Evolutionary conservation across 1,140 invertebrate species (phyloP).

Genomic region (Liolophura sinensis): DNA sequence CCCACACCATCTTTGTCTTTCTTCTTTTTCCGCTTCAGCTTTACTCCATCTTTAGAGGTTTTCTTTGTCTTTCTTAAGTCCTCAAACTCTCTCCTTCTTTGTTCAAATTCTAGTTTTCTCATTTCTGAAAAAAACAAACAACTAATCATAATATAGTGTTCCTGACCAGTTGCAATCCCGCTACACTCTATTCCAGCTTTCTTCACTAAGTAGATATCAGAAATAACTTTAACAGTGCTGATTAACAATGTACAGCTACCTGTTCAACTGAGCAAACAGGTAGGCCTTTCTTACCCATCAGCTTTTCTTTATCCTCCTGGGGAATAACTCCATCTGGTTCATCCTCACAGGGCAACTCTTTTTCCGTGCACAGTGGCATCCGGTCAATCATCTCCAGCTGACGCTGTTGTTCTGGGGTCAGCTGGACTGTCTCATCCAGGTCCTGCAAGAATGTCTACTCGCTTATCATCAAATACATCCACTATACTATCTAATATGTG

Average conservation of each 20-base stretch:
- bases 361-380: conserved; percentile 54
- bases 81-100: conserved; percentile 44
- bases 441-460: conserved; percentile 39
- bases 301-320: conserved; percentile 35
- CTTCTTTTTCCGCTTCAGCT: conserved; percentile 30
- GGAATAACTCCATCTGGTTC: conserved; percentile 15
- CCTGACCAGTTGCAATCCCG: no score
- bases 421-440: conserved; percentile 47
- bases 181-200: no score
- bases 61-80: conserved; percentile 35
- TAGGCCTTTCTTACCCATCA: conserved; percentile 27
- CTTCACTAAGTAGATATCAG: no score
- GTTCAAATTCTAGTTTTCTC: conserved; percentile 44
- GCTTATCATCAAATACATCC: background rate
- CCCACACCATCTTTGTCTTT: conserved; percentile 18
- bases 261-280: background rate
- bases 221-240: no score
- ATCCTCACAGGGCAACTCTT: conserved; percentile 33
- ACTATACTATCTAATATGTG: no score
- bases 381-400: conserved; percentile 59
- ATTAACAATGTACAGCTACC: no score
- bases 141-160: no score
- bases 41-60: conserved; percentile 26
- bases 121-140: conserved; percentile 40
- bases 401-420: conserved; percentile 58